These are phyloP conservation scores for Orius insidiosus DNA, from an alignment of 1,140 invertebrate genomes.

Conservation along the genomic window DNA sequence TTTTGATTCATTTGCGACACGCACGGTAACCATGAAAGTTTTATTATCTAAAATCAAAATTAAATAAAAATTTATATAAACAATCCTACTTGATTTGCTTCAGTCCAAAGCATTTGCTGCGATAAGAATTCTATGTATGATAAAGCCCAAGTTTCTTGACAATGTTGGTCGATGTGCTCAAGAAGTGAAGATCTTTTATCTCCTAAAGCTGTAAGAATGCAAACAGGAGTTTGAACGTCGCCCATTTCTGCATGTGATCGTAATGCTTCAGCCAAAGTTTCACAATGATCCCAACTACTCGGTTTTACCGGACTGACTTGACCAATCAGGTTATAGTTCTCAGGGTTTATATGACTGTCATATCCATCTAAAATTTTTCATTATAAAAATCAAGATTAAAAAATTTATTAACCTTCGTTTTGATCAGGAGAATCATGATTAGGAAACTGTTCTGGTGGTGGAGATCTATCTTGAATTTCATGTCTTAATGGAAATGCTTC, in stretches of 20 bases:
- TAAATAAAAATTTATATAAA: not conserved
- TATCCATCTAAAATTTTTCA: not conserved
- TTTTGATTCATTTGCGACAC: slow-evolving; percentile 73
- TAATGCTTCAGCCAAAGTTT: slow-evolving; percentile 53
- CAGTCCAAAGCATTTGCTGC: slow-evolving; percentile 61
- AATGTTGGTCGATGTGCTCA: slow-evolving; percentile 32
- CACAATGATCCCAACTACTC: slow-evolving; percentile 43
- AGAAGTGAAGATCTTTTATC: slow-evolving; percentile 32
- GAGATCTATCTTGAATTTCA: slow-evolving; percentile 48
- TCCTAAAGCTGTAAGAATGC: slow-evolving; percentile 63
- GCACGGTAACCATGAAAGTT: slow-evolving; percentile 54
- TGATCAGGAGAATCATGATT: slow-evolving; percentile 37
- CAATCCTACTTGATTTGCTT: slow-evolving; percentile 43
- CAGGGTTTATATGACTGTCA: not conserved
- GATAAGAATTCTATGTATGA: slow-evolving; percentile 74
- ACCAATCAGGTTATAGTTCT: slow-evolving; percentile 1
- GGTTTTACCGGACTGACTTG: not conserved
- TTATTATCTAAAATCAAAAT: slow-evolving; percentile 42
- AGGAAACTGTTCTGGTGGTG: slow-evolving; percentile 44
- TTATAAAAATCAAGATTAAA: not conserved
- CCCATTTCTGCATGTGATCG: slow-evolving; percentile 62
- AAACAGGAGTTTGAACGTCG: slow-evolving; percentile 76
- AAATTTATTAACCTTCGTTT: slow-evolving; percentile 27
- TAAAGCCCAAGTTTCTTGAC: slow-evolving; percentile 76
- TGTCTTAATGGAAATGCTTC: slow-evolving; percentile 73